phyloP scores from a whole-genome alignment of 2,888 invertebrate species.

The Blastobasis adustella region DNA sequence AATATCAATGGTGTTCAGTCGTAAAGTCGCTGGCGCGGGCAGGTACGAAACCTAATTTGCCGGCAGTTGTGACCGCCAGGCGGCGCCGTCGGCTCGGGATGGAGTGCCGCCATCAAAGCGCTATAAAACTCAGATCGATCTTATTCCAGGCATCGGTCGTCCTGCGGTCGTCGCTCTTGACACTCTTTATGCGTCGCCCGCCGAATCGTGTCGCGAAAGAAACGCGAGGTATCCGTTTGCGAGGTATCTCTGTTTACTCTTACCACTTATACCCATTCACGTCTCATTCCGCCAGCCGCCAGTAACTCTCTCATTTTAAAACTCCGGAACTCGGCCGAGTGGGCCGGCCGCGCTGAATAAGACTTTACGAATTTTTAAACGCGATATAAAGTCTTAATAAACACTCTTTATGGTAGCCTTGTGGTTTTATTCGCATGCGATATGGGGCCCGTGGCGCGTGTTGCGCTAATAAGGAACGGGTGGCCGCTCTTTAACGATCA shows the following conservation, averaged over 20 bases:
- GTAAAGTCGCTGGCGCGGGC: too few relatives aligned
- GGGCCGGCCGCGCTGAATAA: conserved; percentile 53
- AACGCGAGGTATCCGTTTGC: conserved; percentile 29
- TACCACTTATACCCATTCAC: conserved; percentile 57
- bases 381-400: conserved; percentile 68
- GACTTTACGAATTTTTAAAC: conserved; percentile 69
- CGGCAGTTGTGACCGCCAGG: too few relatives aligned
- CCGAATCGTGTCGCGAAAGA: conserved; percentile 52
- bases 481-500: conserved; percentile 54
- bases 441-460: conserved; percentile 62
- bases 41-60: too few relatives aligned
- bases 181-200: conserved; percentile 55
- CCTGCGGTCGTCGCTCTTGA: conserved; percentile 34
- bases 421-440: conserved; percentile 65
- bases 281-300: conserved; percentile 55
- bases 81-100: too few relatives aligned
- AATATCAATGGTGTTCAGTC: too few relatives aligned
- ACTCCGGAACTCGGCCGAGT: conserved; percentile 48
- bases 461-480: conserved; percentile 65
- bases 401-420: conserved; percentile 62
- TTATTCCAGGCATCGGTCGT: neutral
- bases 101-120: conserved; percentile 43
- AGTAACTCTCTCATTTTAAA: conserved; percentile 67
- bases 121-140: conserved; percentile 54
- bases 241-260: conserved; percentile 37